Conservation (phyloP, 1,140 invertebrate genomes). For the Cherax destructor region DNA sequence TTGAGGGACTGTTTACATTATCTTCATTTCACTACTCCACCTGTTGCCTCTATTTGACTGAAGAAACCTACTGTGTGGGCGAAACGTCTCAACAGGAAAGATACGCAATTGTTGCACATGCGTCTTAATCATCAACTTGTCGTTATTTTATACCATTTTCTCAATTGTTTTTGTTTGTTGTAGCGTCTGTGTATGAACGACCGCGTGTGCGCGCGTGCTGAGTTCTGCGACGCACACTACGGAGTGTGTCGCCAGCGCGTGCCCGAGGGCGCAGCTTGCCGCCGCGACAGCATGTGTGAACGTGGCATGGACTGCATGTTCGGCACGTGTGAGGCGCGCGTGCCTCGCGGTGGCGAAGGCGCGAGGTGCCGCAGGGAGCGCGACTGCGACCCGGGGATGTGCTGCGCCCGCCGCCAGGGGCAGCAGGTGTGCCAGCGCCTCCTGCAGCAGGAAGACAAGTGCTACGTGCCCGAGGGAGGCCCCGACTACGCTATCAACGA, state of each 20-base stretch:
- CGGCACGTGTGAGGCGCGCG: constrained; percentile 12
- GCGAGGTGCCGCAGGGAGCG: constrained; percentile 25
- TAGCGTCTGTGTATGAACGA: constrained; percentile 44
- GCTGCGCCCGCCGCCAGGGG: constrained; percentile 39
- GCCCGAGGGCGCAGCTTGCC: neutral
- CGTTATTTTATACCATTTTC: too few relatives aligned
- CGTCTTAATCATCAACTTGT: too few relatives aligned
- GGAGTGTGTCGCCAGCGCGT: constrained; percentile 27
- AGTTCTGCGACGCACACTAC: constrained; percentile 52
- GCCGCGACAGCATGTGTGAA: constrained; percentile 38
- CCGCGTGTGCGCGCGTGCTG: neutral
- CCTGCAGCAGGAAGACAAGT: constrained; percentile 20
- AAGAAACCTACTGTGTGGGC: too few relatives aligned
- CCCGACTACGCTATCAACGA: constrained; percentile 38
- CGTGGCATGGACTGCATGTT: constrained; percentile 38
- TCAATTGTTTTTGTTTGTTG: neutral
- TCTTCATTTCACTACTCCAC: too few relatives aligned
- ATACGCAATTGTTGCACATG: too few relatives aligned
- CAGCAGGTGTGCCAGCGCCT: constrained; percentile 33
- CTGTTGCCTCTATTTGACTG: too few relatives aligned
- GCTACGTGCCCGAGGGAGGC: constrained; percentile 48
- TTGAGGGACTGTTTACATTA: too few relatives aligned
- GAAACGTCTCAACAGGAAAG: too few relatives aligned
- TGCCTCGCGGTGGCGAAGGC: constrained; percentile 24
- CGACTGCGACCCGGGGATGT: constrained; percentile 25